A percentile compares a stretch with the other conserved stretches of the same genome.
Conservation (phyloP, 2,113 vertebrate species). For the Trogon surrucura region DNA sequence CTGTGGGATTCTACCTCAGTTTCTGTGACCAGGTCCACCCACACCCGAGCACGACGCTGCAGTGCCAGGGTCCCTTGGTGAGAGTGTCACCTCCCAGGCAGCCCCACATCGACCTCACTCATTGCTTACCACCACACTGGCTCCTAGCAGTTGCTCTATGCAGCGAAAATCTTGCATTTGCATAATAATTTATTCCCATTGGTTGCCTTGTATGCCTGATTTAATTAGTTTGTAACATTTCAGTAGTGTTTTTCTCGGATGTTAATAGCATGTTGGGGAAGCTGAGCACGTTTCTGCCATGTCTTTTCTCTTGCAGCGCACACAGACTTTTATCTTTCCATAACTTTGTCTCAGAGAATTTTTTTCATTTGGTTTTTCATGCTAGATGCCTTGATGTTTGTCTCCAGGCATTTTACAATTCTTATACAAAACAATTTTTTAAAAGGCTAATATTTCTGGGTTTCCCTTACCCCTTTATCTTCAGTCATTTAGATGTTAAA, state of each 20-base stretch:
- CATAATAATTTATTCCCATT: conserved; percentile 49
- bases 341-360: not conserved
- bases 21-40: conserved; percentile 24
- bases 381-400: not conserved
- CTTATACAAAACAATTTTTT: not conserved
- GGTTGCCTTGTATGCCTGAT: not conserved
- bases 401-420: not conserved
- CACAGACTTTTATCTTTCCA: not conserved
- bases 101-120: not conserved
- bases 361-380: not conserved
- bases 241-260: not conserved
- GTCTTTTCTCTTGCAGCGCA: not conserved
- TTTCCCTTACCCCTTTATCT: not conserved
- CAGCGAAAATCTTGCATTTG: not conserved
- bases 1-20: conserved; percentile 46
- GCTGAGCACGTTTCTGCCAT: conserved; percentile 14
- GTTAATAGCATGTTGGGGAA: conserved; percentile 26
- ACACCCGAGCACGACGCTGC: not conserved
- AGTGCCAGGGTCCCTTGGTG: not conserved
- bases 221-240: conserved; percentile 56
- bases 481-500: conserved; percentile 20
- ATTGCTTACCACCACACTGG: not conserved
- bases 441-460: not conserved
- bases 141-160: not conserved
- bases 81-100: not conserved